Evolutionary conservation across 2,888 invertebrate genomes (phyloP).

Genomic region (Cotesia congregata): DNA sequence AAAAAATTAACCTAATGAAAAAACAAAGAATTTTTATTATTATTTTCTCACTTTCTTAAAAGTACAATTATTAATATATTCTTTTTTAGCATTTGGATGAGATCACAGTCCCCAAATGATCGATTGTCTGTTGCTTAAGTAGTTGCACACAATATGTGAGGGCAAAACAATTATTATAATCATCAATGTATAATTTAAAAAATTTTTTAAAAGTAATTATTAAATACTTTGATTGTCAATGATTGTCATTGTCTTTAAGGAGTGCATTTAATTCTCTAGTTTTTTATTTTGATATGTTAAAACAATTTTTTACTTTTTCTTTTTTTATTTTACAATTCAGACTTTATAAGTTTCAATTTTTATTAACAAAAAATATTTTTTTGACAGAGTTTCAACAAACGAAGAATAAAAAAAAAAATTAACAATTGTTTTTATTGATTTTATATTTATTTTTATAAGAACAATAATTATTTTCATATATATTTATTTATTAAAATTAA

Average conservation of each 20-base stretch:
- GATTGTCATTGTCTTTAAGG: conserved; percentile 45
- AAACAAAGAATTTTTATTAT: conserved; percentile 8
- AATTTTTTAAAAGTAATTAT: conserved; percentile 27
- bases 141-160: conserved; percentile 18
- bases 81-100: conserved; percentile 19
- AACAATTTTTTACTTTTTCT: no score
- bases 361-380: no score
- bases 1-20: neutral
- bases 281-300: no score
- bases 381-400: no score
- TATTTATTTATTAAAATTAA: no score
- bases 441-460: no score
- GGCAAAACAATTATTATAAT: conserved; percentile 23
- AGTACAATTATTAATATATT: conserved; percentile 29
- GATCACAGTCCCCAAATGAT: conserved; percentile 32
- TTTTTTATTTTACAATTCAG: no score
- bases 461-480: no score
- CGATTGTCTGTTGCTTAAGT: conserved; percentile 42
- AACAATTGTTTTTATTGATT: no score
- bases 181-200: neutral
- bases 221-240: conserved; percentile 48
- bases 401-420: no score
- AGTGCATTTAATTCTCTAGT: no score
- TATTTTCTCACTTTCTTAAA: conserved; percentile 26
- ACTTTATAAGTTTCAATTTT: no score